Percentiles rank a stretch among this genome's conserved stretches.
phyloP scores from a whole-genome alignment of 53 echinoderm and acorn worm species.

The Astropecten irregularis region DNA sequence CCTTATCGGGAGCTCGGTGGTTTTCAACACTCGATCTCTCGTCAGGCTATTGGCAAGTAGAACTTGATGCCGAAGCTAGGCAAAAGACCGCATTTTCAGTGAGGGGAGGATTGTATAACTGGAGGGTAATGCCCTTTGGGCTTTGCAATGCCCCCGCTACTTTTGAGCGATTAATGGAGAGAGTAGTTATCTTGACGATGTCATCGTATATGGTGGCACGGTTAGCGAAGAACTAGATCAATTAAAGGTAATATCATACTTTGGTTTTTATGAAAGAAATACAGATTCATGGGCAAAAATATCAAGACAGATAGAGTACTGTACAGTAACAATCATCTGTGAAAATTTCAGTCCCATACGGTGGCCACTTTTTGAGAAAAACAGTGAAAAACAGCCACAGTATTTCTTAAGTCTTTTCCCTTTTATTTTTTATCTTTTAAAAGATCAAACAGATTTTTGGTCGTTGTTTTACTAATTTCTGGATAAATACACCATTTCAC shows the following conservation, averaged over 20 bases:
- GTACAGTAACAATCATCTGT: too few relatives aligned
- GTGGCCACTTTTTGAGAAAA: too few relatives aligned
- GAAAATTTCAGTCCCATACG: too few relatives aligned
- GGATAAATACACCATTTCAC: too few relatives aligned
- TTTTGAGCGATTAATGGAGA: constrained; percentile 60
- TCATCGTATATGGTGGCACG: constrained; percentile 6
- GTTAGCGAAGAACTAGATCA: constrained; percentile 6
- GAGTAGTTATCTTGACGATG: constrained; percentile 45
- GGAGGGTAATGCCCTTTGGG: constrained; percentile 65
- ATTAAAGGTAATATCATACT: background rate
- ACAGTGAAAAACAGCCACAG: too few relatives aligned
- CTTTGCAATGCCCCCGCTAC: constrained; percentile 45
- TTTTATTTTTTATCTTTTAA: too few relatives aligned
- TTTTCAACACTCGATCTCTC: constrained; percentile 64
- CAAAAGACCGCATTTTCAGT: constrained; percentile 63
- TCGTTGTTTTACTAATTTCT: too few relatives aligned
- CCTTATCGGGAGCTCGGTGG: constrained; percentile 59
- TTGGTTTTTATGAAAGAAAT: too few relatives aligned
- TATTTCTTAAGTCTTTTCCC: too few relatives aligned
- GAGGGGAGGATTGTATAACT: constrained; percentile 54
- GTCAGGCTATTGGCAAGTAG: constrained; percentile 61
- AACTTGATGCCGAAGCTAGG: constrained; percentile 45
- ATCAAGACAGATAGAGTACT: too few relatives aligned
- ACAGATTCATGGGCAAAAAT: too few relatives aligned
- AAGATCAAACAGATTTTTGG: too few relatives aligned